Evolutionary conservation across 2,888 invertebrate genomes (phyloP), one percentile per base, ranked within the genome.

Genomic region (Boloria selene): DNA sequence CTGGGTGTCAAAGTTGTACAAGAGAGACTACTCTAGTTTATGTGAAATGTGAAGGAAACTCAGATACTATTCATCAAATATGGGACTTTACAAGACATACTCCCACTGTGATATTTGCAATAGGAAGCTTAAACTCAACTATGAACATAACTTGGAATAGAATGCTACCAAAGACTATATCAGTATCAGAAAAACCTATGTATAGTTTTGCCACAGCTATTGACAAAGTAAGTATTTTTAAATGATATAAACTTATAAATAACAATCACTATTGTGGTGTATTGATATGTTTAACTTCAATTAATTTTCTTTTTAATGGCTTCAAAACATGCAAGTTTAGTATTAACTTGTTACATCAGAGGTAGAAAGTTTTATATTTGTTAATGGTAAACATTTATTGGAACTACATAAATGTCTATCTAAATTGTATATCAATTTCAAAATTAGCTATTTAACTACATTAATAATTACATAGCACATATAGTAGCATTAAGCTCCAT

Each of bases 31-130:
- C 90, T 2, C 78, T 94, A 0, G 74, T 94, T 4, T 93, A 95
- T 75, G 83, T 94, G 10, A 83, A 85, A 75, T 94, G 95, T 0
- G 90, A 88, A 22, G 94, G 95, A 0, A 68, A 81, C 1, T 82
- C 90, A 54, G 95, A 95, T 79, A 92, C 93, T 0, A 79, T 95
- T 0, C 95, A 95, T 77, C 95, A 95, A 77, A 72, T 95, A 55
- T 95, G 95, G 94, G 95, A 95, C 81, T 95, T 95, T 73, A 90
- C 93, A 3, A 64, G 75, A 26, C 91, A 93, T 4, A 85, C 91
- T 51, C 95, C 95, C 0, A 93, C 94, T 0, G 76, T 95, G 31
- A 81, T 95, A 16, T 82, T 94, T 42, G 91, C 93, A 0, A 78
- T 94, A 0, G 93, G 94, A 0, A 79, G 86, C 0, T 71, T 83